Evolutionary conservation across 2,113 vertebrate genomes (phyloP).

Genomic region (Heterochromis multidens): DNA sequence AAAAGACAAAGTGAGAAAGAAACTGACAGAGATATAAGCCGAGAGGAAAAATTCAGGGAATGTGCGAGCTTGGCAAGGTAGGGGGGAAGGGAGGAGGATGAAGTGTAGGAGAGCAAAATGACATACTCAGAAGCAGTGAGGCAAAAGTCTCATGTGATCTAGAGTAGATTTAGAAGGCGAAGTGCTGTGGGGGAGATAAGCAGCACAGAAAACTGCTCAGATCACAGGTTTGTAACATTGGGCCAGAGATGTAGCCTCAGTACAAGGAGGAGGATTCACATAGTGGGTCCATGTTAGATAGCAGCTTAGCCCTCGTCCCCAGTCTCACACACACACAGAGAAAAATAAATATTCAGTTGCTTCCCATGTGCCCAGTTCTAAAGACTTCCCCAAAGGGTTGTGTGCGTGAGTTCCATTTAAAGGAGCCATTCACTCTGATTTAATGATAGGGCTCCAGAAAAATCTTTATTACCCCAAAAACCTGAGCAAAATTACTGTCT

Average conservation of each 20-base stretch:
- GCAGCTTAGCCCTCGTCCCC: constrained; percentile 20
- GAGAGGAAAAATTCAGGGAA: constrained; percentile 15
- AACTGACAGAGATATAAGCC: constrained; percentile 19
- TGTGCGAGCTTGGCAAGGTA: not conserved
- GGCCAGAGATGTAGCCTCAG: constrained; percentile 17
- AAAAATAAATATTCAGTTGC: constrained; percentile 40
- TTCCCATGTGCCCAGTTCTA: not conserved
- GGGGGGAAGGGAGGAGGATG: not conserved
- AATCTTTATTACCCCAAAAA: not conserved
- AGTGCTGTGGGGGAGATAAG: constrained; percentile 49
- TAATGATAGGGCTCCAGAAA: not conserved
- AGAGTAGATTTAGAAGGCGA: constrained; percentile 50
- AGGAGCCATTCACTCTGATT: constrained; percentile 2
- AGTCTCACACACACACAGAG: not conserved
- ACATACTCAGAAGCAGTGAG: constrained; percentile 43
- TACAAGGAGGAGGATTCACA: constrained; percentile 8
- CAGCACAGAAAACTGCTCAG: constrained; percentile 26
- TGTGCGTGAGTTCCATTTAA: constrained; percentile 11
- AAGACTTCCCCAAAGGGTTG: constrained; percentile 14
- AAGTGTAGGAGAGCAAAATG: constrained; percentile 34
- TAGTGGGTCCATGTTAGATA: constrained; percentile 3
- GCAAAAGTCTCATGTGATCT: constrained; percentile 55
- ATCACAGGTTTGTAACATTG: constrained; percentile 31
- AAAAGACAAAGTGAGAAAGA: constrained; percentile 18
- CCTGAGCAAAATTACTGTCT: not conserved